Conservation (phyloP, 2,113 vertebrate species). For the Danionella cerebrum region DNA sequence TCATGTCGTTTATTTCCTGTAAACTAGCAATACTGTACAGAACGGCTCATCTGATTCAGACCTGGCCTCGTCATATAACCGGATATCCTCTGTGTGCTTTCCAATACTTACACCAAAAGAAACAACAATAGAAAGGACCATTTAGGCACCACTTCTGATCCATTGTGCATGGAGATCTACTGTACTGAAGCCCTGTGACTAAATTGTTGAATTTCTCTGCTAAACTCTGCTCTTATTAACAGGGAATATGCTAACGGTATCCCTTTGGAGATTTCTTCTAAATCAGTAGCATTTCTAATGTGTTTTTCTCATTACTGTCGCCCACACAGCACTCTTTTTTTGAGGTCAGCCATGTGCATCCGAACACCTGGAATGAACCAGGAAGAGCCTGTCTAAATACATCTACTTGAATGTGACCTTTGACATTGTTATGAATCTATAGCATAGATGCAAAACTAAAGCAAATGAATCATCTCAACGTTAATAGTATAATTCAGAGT, state of each 20-base stretch:
- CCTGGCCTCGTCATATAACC: background rate
- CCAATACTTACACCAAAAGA: background rate
- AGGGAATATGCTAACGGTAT: background rate
- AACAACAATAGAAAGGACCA: background rate
- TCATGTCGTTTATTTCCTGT: background rate
- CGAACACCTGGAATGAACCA: slow-evolving; percentile 1
- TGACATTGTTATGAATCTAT: background rate
- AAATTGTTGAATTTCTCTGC: background rate
- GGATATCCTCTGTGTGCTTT: background rate
- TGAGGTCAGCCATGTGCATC: background rate
- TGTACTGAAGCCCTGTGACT: background rate
- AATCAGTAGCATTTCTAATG: background rate
- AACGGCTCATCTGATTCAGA: background rate
- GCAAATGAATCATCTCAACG: background rate
- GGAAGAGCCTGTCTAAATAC: background rate
- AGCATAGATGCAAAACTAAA: background rate
- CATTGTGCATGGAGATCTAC: background rate
- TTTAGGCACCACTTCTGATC: too few species aligned
- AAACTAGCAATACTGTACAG: background rate
- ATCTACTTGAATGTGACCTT: background rate
- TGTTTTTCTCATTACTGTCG: slow-evolving; percentile 24
- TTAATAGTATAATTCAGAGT: background rate
- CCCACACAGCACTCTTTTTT: background rate
- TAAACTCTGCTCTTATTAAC: background rate
- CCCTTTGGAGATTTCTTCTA: background rate